phyloP scores from a whole-genome alignment of 2,797 vertebrate genomes.

The Aeoliscus strigatus region DNA sequence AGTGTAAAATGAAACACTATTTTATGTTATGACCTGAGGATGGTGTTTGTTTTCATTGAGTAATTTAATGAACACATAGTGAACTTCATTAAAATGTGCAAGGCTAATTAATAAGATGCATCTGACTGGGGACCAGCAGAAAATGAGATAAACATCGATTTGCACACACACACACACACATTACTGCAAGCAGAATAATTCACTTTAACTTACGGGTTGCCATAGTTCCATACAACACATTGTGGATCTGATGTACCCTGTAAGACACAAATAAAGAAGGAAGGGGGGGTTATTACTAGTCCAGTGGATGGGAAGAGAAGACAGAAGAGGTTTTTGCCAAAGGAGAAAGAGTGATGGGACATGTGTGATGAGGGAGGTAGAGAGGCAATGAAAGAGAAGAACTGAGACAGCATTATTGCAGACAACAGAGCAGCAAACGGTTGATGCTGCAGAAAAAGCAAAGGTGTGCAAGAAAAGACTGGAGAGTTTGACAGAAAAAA shows the following conservation, averaged over 20 bases:
- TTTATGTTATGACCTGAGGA: too few relatives aligned
- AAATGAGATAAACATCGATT: conserved; percentile 31
- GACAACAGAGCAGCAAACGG: too few relatives aligned
- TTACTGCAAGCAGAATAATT: conserved; percentile 37
- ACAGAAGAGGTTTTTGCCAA: conserved; percentile 44
- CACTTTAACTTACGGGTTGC: conserved; percentile 85
- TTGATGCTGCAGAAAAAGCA: too few relatives aligned
- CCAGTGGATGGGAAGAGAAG: conserved; percentile 41
- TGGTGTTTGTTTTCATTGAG: conserved; percentile 40
- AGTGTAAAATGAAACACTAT: too few relatives aligned
- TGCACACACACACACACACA: not conserved
- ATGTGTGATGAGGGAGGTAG: conserved; percentile 56
- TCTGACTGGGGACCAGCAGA: conserved; percentile 32
- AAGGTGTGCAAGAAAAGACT: too few relatives aligned
- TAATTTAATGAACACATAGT: conserved; percentile 60
- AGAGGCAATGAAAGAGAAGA: conserved; percentile 65
- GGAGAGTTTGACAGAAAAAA: too few relatives aligned
- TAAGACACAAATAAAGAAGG: conserved; percentile 44
- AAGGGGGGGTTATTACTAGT: conserved; percentile 44
- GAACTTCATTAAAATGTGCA: conserved; percentile 54
- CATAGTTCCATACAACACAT: conserved; percentile 93
- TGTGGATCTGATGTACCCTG: conserved; percentile 93
- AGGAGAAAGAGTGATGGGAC: conserved; percentile 59
- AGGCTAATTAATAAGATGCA: conserved; percentile 54
- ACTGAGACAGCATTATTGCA: too few relatives aligned